Evolutionary conservation across 2,797 vertebrate species (phyloP), one percentile per base, ranked within the genome.

Genomic region (Ptychobarbus kaznakovi): DNA sequence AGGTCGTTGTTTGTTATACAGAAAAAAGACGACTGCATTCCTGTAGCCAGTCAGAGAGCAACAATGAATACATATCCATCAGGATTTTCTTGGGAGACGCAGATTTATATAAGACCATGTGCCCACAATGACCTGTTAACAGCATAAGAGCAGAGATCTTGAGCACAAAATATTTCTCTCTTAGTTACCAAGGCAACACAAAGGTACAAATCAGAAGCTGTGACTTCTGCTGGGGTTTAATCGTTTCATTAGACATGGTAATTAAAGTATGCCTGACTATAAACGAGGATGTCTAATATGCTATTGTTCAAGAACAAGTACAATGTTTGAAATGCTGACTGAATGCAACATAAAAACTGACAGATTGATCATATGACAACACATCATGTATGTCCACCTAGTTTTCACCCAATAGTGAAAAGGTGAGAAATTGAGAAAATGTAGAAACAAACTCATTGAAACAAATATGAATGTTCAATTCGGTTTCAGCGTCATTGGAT

Each of bases 171-270:
- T 68, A 13, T 69, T 56, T 25, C 68, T 44, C 2, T 46, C 38
- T 56, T 56, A 35, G 82, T 78, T 84, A 58, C 65, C 82, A 70
- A 28, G n/a, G n/a, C n/a, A 78, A 58, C 82, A 44, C 46, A 84
- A 42, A 53, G 32, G 46, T 56, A 77, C 35, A 40, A 84, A 70
- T 84, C 49, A 56, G 10, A 69, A 69, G 18, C 46, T 69, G 32
- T 77, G 44, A 53, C 58, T 46, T 68, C 32, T 9, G 53, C 69
- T 73, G 68, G 68, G n/a, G 5, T 51, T 83, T 53, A 76, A 68
- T 77, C 53, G 46, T 38, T 42, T 66, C 9, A 51, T 76, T 83
- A 68, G 9, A 56, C 38, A 77, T 66, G 46, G n/a, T 68, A 38
- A 56, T 72, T 82, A 44, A 82, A 82, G 38, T 51, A 15, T 61